Conservation (phyloP, 1,140 invertebrate species). For the Delia radicum region DNA sequence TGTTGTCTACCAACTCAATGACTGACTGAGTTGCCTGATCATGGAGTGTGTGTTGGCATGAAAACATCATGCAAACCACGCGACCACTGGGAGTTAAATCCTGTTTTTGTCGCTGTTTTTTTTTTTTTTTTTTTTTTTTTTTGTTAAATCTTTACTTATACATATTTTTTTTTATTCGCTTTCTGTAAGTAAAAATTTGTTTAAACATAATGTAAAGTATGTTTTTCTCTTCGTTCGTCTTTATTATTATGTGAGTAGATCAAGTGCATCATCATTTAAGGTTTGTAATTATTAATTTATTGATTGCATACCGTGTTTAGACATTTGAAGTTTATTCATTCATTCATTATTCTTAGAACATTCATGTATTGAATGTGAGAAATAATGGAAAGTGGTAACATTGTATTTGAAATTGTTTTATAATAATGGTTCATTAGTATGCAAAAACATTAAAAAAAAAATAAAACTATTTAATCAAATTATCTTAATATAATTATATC, state of each 20-base stretch:
- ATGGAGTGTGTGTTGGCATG: conserved; percentile 8
- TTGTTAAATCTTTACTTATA: no score
- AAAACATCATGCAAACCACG: conserved; percentile 11
- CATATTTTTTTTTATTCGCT: background rate
- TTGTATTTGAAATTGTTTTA: background rate
- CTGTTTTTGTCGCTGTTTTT: background rate
- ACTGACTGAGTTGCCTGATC: background rate
- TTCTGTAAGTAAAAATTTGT: conserved; percentile 14
- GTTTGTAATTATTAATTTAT: conserved; percentile 20
- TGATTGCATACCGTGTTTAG: conserved; percentile 15
- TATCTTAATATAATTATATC: no score
- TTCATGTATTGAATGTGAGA: background rate
- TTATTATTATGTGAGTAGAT: background rate
- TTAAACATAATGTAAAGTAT: conserved; percentile 8
- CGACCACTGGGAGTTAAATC: conserved; percentile 18
- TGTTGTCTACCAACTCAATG: background rate
- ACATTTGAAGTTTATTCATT: conserved; percentile 1
- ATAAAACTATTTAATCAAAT: no score
- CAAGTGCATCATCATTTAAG: background rate
- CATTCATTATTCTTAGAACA: background rate
- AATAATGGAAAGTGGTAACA: background rate
- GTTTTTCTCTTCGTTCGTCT: background rate
- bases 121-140: background rate
- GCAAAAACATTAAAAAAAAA: no score
- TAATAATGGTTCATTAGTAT: background rate